phyloP scores from a whole-genome alignment of 2,113 vertebrate genomes.

The Rhea pennata region DNA sequence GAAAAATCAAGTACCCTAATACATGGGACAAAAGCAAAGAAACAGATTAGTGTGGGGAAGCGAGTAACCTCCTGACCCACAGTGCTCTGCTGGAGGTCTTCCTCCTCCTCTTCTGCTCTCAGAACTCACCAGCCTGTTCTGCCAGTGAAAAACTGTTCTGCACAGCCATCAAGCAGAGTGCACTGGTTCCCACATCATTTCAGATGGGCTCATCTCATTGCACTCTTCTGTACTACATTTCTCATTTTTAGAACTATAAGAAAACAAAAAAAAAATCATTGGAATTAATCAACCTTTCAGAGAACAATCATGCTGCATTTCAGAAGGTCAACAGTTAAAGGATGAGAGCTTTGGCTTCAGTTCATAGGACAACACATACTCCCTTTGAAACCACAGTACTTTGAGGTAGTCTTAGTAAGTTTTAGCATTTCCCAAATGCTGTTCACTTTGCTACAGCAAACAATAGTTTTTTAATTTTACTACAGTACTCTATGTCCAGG shows the following conservation, averaged over 20 bases:
- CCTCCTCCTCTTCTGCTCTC: neutral
- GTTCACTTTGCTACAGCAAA: neutral
- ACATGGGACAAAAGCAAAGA: neutral
- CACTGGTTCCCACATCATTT: neutral
- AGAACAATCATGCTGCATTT: neutral
- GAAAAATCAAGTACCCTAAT: neutral
- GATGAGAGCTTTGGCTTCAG: neutral
- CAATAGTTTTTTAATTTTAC: neutral
- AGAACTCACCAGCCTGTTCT: neutral
- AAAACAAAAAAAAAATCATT: neutral
- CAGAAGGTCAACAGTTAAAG: constrained; percentile 4
- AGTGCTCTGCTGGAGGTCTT: neutral
- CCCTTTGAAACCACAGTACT: neutral
- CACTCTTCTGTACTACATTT: neutral
- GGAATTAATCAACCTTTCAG: neutral
- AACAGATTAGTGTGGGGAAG: neutral
- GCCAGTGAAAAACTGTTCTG: neutral
- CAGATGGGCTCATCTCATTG: neutral
- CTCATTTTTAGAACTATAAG: neutral
- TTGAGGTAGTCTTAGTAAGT: neutral
- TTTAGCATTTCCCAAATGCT: neutral
- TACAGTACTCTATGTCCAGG: neutral
- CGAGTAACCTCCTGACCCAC: neutral
- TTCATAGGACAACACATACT: neutral
- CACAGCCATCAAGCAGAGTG: neutral